Percentiles rank a stretch among this genome's conserved stretches.
Conservation (phyloP, 2,888 invertebrate genomes). For the Chaitophorus viminalis region DNA sequence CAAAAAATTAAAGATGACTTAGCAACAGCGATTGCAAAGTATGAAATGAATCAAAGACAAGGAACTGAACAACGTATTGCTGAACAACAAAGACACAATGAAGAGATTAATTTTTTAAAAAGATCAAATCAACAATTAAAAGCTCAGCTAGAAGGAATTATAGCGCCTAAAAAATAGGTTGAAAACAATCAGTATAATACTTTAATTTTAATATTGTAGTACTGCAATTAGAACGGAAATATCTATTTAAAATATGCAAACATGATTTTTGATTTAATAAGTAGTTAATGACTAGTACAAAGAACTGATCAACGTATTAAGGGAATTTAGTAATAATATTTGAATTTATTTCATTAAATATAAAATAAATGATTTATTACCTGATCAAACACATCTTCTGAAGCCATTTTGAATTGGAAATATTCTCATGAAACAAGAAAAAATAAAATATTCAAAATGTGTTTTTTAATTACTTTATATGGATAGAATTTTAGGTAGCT, state of each 20-base stretch:
- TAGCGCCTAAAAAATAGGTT: conserved; percentile 87
- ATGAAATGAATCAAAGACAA: conserved; percentile 84
- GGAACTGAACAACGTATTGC: conserved; percentile 85
- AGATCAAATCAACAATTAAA: conserved; percentile 94
- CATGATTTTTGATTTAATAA: too few relatives aligned
- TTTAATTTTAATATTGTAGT: too few relatives aligned
- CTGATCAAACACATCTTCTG: conserved; percentile 50
- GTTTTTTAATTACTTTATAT: neutral
- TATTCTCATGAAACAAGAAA: neutral
- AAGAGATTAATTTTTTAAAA: conserved; percentile 91
- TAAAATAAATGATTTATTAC: conserved; percentile 5
- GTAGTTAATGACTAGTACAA: too few relatives aligned
- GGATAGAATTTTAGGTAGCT: too few relatives aligned
- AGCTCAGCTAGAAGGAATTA: conserved; percentile 94
- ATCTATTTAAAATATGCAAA: too few relatives aligned
- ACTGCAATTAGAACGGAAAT: too few relatives aligned
- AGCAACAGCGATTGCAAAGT: conserved; percentile 75
- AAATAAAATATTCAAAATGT: too few relatives aligned
- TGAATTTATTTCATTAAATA: too few relatives aligned
- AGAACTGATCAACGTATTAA: too few relatives aligned
- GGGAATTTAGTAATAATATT: too few relatives aligned
- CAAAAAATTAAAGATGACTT: conserved; percentile 74
- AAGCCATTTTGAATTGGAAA: conserved; percentile 30
- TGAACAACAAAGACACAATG: conserved; percentile 91
- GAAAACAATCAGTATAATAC: neutral